Evolutionary conservation across 2,888 invertebrate species (phyloP).

Genomic region (Erebia aethiops): DNA sequence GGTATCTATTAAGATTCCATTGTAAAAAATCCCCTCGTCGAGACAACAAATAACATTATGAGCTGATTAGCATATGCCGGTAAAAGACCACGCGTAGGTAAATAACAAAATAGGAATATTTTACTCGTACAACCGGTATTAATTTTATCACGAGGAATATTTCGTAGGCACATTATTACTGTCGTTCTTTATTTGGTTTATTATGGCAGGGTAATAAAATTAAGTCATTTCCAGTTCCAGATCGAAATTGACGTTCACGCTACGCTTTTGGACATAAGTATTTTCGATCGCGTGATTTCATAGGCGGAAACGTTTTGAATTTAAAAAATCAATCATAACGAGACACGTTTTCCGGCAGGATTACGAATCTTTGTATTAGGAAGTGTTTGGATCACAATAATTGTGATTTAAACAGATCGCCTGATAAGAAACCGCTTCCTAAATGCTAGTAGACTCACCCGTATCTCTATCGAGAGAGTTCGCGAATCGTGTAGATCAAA

Average conservation of each 20-base stretch:
- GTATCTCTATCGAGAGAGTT: slow-evolving; percentile 4
- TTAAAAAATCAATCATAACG: slow-evolving; percentile 41
- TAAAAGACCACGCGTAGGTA: slow-evolving; percentile 13
- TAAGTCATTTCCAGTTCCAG: slow-evolving; percentile 42
- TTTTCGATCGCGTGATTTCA: slow-evolving; percentile 64
- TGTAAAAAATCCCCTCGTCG: slow-evolving; percentile 10
- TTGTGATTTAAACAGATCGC: slow-evolving; percentile 60
- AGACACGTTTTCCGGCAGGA: slow-evolving; percentile 68
- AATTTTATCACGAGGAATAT: slow-evolving; percentile 29
- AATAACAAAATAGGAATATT: slow-evolving; percentile 17
- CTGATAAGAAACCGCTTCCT: slow-evolving; percentile 76
- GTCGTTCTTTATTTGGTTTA: slow-evolving; percentile 32
- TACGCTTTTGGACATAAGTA: slow-evolving; percentile 49
- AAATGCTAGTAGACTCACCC: slow-evolving; percentile 45
- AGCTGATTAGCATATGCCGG: slow-evolving; percentile 25
- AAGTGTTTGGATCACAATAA: slow-evolving; percentile 66
- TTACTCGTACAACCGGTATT: slow-evolving; percentile 16
- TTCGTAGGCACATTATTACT: slow-evolving; percentile 20
- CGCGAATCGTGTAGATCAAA: slow-evolving; percentile 3
- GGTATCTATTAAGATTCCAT: slow-evolving; percentile 20
- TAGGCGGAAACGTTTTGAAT: slow-evolving; percentile 67
- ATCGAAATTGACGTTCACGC: slow-evolving; percentile 48
- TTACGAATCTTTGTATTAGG: slow-evolving; percentile 70
- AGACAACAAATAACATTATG: slow-evolving; percentile 25
- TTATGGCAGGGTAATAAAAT: slow-evolving; percentile 45